Conservation (phyloP, 2,797 vertebrate genomes). For the Pampus argenteus region DNA sequence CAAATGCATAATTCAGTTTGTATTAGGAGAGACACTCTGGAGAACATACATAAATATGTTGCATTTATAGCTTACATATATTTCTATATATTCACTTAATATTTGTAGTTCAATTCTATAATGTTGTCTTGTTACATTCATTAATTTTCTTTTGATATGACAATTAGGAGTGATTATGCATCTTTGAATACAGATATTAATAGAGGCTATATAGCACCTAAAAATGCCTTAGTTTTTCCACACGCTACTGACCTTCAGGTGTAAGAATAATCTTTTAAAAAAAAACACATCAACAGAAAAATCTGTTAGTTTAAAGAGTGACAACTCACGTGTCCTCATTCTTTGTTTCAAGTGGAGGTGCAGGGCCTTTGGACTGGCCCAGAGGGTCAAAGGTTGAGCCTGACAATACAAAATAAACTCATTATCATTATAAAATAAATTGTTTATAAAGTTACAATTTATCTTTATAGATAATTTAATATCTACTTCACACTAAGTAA, state of each 20-base stretch:
- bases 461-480: neutral
- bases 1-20: neutral
- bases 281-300: slow-evolving; percentile 26
- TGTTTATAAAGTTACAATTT: neutral
- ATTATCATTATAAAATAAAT: neutral
- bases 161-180: neutral
- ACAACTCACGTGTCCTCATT: slow-evolving; percentile 91
- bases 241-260: neutral
- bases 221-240: neutral
- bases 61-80: neutral
- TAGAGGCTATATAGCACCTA: neutral
- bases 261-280: neutral
- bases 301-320: neutral
- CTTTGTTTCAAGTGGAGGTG: slow-evolving; percentile 91
- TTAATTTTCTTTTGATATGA: neutral
- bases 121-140: neutral
- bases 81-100: neutral
- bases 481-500: neutral
- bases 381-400: slow-evolving; percentile 94
- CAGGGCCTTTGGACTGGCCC: slow-evolving; percentile 91
- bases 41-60: neutral
- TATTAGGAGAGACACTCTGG: neutral
- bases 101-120: neutral
- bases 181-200: neutral
- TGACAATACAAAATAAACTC: slow-evolving; percentile 63